These are phyloP conservation scores for Nezara viridula DNA, from an alignment of 2,888 invertebrate genomes.

Conservation along the genomic window DNA sequence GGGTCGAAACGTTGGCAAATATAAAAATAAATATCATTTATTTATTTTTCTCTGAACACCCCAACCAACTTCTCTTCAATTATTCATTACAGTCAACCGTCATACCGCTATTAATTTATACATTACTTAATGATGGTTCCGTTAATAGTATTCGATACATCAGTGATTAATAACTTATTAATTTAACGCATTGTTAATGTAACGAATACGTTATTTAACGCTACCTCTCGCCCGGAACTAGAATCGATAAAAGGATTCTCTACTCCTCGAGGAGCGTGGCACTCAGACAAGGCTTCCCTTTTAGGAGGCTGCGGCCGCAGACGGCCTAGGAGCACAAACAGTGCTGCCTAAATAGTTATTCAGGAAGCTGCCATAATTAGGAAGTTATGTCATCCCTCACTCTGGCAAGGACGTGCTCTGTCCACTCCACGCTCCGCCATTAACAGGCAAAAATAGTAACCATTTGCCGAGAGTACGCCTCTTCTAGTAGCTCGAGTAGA, in stretches of 20 bases:
- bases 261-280: not conserved
- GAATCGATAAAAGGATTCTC: not conserved
- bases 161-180: too few relatives aligned
- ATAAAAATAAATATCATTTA: too few relatives aligned
- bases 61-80: too few relatives aligned
- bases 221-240: not conserved
- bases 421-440: not conserved
- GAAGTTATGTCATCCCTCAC: constrained; percentile 45
- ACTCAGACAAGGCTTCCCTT: not conserved
- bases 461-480: not conserved
- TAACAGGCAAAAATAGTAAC: not conserved
- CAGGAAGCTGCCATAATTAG: constrained; percentile 53
- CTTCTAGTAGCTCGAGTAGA: not conserved
- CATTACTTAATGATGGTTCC: too few relatives aligned
- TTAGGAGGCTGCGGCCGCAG: not conserved
- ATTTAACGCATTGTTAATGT: too few relatives aligned
- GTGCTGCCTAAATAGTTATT: constrained; percentile 27
- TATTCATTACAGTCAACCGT: too few relatives aligned
- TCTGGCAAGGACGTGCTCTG: not conserved
- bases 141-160: too few relatives aligned
- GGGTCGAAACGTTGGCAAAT: too few relatives aligned
- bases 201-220: too few relatives aligned
- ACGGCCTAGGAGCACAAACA: constrained; percentile 29
- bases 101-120: too few relatives aligned
- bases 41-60: too few relatives aligned